These are phyloP conservation scores for Bradypus variegatus DNA, from an alignment of 2,797 vertebrate genomes.

Conservation along the genomic window DNA sequence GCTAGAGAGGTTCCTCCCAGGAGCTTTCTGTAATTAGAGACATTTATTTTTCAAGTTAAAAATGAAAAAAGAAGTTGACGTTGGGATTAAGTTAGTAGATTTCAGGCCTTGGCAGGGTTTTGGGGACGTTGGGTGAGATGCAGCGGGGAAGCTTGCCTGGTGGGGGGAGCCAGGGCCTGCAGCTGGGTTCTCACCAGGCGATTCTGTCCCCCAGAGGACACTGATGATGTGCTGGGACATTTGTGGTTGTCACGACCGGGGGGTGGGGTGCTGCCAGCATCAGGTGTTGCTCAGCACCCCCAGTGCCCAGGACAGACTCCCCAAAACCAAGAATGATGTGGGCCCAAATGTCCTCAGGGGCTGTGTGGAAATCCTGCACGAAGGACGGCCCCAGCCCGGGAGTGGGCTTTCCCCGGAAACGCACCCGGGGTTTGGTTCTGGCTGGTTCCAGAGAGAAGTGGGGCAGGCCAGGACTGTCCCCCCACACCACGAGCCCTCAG, in stretches of 20 bases:
- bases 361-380: neutral
- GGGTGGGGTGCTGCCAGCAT: neutral
- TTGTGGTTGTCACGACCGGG: neutral
- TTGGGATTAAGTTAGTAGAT: neutral
- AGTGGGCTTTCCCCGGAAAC: neutral
- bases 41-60: neutral
- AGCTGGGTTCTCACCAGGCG: neutral
- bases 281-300: neutral
- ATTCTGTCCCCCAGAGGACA: neutral
- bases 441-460: neutral
- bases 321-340: neutral
- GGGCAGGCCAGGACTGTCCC: neutral
- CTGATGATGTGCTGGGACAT: neutral
- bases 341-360: neutral
- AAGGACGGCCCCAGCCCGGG: neutral
- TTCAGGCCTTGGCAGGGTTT: neutral
- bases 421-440: neutral
- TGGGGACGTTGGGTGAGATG: no score
- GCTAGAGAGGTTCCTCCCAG: neutral
- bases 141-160: neutral
- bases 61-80: neutral
- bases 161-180: no score
- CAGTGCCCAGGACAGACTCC: neutral
- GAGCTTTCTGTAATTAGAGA: no score
- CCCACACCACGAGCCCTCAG: fast-evolving